Conservation (phyloP, 1,140 invertebrate genomes). For the Drosophila fuyamai region DNA sequence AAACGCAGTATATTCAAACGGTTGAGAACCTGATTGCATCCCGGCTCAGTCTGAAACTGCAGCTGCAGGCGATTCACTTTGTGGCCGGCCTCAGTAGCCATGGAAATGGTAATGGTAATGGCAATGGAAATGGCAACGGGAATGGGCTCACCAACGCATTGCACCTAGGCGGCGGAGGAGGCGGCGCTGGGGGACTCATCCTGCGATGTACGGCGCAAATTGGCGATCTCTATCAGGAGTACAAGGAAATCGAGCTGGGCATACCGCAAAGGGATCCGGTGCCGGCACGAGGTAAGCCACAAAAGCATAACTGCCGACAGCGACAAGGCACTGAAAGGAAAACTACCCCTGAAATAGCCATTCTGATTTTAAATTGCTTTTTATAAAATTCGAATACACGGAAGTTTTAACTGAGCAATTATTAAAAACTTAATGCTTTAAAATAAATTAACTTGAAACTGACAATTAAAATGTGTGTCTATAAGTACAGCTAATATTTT, state of each 20-base stretch:
- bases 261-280: conserved; percentile 86
- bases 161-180: conserved; percentile 3
- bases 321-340: conserved; percentile 17
- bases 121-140: conserved; percentile 33
- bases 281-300: conserved; percentile 86
- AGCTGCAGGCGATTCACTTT: conserved; percentile 80
- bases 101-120: conserved; percentile 54
- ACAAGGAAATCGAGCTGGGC: conserved; percentile 85
- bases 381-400: not conserved
- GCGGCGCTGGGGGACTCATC: conserved; percentile 79
- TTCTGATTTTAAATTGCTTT: not conserved
- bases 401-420: too few species aligned
- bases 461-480: too few species aligned
- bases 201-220: conserved; percentile 86
- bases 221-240: conserved; percentile 85
- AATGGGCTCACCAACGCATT: conserved; percentile 26
- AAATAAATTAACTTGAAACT: too few species aligned
- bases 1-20: conserved; percentile 80
- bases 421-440: too few species aligned
- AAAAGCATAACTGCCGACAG: conserved; percentile 31
- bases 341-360: not conserved
- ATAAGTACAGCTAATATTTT: too few species aligned
- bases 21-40: conserved; percentile 80
- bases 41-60: conserved; percentile 82
- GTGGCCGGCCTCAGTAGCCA: conserved; percentile 49